Base-by-base conservation (phyloP, 2,113 vertebrate species). In the Planiliza haematocheilus region DNA sequence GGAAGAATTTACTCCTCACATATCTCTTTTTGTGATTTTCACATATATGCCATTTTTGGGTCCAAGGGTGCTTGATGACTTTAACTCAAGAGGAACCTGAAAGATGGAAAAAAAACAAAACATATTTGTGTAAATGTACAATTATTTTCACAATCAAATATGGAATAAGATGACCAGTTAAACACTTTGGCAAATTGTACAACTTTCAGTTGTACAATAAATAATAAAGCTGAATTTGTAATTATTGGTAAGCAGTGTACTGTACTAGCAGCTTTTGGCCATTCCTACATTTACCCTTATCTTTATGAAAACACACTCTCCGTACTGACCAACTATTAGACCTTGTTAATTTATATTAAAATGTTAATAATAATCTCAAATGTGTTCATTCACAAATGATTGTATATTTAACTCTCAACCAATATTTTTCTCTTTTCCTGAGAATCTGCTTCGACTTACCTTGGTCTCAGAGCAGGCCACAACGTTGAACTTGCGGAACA, bases 21-120 rank as follows among this genome's bases (percentile, higher is more conserved):
- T 2, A 5, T 87, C 70, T 71, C 92, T 88, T 42, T 43, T 83
- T 41, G 91, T 82, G 18, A 98, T 86, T 86, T 94, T 91, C 74
- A 99, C 86, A 79, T 92, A 94, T 77, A 99, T 82, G 7, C 97
- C 96, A 37, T 97, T 92, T 81, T 95, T 95, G 0, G 97, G 97
- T 87, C 94, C 91, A 1, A 99, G 91, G 3, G 96, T 97, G 57
- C 90, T 93, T 18, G 79, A 86, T 1, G 96, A 96, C 88, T 95
- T 97, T 69, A 99, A 74, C 81, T 95, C 93, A 67, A 99, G 92
- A 51, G 97, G 97, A 83, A 97, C 92, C 97, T 99, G 88, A 49
- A 92, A 10, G 83, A 60, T 74, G 51, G 66, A n/a, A 62, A 89
- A 16, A 70, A 57, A 24, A 9, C 2, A 64, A 20, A 7, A 10